Evolutionary conservation across 2,797 vertebrate species (phyloP), one percentile per base, ranked within the genome.

Genomic region (Varecia variegata): DNA sequence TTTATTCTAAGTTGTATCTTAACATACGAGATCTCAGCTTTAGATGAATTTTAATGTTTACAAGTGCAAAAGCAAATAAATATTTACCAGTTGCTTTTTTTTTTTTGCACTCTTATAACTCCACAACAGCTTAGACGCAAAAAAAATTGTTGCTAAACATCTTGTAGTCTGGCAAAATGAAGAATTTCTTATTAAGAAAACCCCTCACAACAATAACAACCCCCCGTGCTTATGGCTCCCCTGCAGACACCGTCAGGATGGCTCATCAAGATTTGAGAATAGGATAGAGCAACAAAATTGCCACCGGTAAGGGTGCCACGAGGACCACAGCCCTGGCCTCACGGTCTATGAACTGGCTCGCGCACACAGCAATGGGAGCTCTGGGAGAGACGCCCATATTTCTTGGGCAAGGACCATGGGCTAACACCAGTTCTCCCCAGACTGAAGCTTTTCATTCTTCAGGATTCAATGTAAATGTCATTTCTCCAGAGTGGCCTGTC

Each of bases 41-140:
- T 97, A 97, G 97, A 98, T 98, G 97, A 97, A 98, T 97, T 98
- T 98, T 98, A 98, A 96, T 97, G 97, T 97, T 98, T 98, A 97
- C 96, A 97, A 97, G 81, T 96, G 93, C 80, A 98, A 98, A 98
- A 98, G 95, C 95, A 98, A 98, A 98, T 98, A 98, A 98, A 97
- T 97, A 98, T 80, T 92, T 73, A 97, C 98, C 97, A 97, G 82
- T 43, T 58, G 98, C 98, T 97, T 96, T 62, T 60, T 60, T 60
- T 98, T 98, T 96, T 97, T 97, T 97, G 96, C 76, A 98, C 88
- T 97, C 91, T 85, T 97, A 82, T 81, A 97, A 98, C 87, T 98
- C 86, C 76, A 96, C 89, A 98, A 94, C 87, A 98, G 98, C 96
- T 97, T 97, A 94, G 96, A 97, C 56, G 87, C 86, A 97, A 98